Evolutionary conservation across 1,140 invertebrate genomes (phyloP).

Genomic region (Gryllus bimaculatus): DNA sequence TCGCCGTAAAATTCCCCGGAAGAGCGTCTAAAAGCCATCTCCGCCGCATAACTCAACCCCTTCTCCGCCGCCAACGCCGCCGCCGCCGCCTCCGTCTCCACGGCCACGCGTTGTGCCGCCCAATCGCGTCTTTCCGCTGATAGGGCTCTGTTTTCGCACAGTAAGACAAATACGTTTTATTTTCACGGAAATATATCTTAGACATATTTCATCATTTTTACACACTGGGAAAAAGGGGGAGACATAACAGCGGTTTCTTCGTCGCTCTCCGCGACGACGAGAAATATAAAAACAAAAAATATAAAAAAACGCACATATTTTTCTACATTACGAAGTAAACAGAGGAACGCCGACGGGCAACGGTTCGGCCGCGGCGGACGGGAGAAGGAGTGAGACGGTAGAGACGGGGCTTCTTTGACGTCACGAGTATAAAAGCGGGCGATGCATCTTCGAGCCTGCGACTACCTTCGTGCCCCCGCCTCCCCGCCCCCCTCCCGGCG

Average conservation of each 20-base stretch:
- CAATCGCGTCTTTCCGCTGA: neutral
- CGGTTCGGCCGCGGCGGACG: no score
- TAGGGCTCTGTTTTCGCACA: neutral
- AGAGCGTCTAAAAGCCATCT: no score
- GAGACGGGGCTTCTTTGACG: neutral
- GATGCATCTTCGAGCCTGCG: neutral
- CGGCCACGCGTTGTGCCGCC: no score
- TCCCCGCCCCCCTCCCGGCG: no score
- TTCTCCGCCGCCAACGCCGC: no score
- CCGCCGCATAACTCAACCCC: no score
- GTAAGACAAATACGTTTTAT: constrained; percentile 5
- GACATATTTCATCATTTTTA: constrained; percentile 2
- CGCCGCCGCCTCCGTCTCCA: no score
- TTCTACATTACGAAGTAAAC: neutral
- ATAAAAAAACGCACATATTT: neutral
- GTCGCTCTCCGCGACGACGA: neutral
- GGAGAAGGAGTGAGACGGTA: no score
- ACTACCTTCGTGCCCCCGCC: neutral
- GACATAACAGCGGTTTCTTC: neutral
- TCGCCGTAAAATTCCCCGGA: no score
- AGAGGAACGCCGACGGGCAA: neutral
- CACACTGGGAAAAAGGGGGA: neutral
- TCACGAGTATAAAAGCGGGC: neutral
- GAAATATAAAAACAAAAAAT: neutral
- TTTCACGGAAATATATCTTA: neutral